Evolutionary conservation across 2,113 vertebrate species (phyloP).

Genomic region (Atrichornis clamosus): DNA sequence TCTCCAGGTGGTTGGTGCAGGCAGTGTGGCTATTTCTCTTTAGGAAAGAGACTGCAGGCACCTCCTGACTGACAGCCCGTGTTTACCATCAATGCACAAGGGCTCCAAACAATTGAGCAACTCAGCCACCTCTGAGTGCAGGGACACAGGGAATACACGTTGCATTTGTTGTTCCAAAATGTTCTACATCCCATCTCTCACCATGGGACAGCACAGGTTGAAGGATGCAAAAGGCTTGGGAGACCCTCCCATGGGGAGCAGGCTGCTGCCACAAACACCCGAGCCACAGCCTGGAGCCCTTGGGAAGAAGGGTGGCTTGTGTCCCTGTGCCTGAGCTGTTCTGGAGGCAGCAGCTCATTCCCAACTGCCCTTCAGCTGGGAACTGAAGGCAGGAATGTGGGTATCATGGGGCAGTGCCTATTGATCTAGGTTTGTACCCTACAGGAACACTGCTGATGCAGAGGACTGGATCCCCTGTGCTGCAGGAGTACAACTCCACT

Average conservation of each 20-base stretch:
- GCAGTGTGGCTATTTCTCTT: neutral
- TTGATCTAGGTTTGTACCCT: neutral
- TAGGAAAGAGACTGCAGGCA: neutral
- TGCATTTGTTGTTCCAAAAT: neutral
- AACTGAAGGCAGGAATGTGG: neutral
- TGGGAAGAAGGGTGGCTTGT: neutral
- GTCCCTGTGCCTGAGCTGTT: neutral
- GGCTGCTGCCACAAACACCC: neutral
- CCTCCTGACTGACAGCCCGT: neutral
- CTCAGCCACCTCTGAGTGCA: accelerated
- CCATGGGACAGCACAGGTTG: neutral
- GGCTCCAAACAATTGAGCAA: neutral
- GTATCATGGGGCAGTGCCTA: accelerated
- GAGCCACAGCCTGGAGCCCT: neutral
- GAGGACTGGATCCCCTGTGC: neutral
- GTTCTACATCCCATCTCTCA: neutral
- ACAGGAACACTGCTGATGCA: neutral
- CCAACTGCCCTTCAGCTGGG: neutral
- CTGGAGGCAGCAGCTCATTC: neutral
- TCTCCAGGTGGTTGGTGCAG: neutral
- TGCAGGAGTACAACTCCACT: neutral
- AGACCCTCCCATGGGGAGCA: neutral
- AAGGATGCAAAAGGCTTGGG: neutral
- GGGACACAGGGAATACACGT: neutral
- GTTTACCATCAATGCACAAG: neutral